Conservation (phyloP, 2,113 vertebrate genomes). For the Rousettus leschenaultii region DNA sequence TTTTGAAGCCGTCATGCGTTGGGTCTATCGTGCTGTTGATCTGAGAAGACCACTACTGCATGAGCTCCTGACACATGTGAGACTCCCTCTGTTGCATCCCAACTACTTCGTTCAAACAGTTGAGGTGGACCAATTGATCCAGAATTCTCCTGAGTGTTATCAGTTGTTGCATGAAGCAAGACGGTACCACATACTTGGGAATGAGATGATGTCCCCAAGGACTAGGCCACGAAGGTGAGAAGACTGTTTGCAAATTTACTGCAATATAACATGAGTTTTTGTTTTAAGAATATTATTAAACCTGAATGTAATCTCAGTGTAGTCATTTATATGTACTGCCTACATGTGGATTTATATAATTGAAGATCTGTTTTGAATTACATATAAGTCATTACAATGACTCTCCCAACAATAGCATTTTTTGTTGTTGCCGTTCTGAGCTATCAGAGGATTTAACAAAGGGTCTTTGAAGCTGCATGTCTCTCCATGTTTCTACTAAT, state of each 20-base stretch:
- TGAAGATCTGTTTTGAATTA: neutral
- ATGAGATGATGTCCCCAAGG: slow-evolving; percentile 99
- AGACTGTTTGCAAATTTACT: neutral
- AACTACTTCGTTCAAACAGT: slow-evolving; percentile 99
- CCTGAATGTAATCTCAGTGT: neutral
- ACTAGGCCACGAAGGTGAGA: slow-evolving; percentile 96
- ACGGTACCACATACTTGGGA: slow-evolving; percentile 97
- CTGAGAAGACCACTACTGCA: slow-evolving; percentile 89
- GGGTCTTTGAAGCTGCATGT: neutral
- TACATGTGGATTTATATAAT: neutral
- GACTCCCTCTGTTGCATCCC: slow-evolving; percentile 94
- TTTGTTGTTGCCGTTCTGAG: neutral
- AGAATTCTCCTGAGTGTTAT: slow-evolving; percentile 96
- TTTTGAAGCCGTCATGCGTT: slow-evolving; percentile 97
- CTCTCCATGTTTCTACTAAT: neutral
- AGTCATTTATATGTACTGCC: neutral
- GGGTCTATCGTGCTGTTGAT: slow-evolving; percentile 93
- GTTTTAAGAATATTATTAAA: neutral
- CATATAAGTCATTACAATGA: neutral
- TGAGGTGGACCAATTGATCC: slow-evolving; percentile 96
- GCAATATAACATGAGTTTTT: neutral
- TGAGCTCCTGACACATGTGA: slow-evolving; percentile 93
- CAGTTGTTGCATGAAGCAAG: slow-evolving; percentile 97
- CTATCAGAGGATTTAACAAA: neutral
- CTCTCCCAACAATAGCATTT: neutral